These are phyloP conservation scores for Darevskia nairensis DNA, from an alignment of 2,797 vertebrate genomes.

Conservation along the genomic window DNA sequence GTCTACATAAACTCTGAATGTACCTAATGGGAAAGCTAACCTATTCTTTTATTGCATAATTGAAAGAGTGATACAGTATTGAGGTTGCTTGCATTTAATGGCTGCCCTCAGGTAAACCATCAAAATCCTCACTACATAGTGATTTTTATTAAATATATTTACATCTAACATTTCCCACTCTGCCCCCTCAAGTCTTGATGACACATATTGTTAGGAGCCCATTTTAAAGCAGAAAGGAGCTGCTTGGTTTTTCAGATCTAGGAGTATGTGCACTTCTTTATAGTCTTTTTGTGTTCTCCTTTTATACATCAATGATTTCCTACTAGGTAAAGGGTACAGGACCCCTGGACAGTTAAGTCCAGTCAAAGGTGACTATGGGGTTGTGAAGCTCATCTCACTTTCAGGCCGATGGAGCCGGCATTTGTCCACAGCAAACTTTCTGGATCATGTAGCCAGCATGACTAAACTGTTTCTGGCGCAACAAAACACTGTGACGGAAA, in stretches of 20 bases:
- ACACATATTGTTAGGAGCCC: not conserved
- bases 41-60: not conserved
- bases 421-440: no score
- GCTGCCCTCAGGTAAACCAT: not conserved
- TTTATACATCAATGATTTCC: no score
- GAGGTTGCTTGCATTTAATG: not conserved
- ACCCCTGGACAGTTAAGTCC: no score
- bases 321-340: no score
- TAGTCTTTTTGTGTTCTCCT: not conserved
- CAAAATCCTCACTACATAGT: not conserved
- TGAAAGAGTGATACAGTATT: not conserved
- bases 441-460: no score
- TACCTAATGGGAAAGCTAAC: slow-evolving; percentile 5
- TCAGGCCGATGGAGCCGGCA: no score
- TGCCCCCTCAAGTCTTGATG: not conserved
- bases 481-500: no score
- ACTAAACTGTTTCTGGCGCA: no score
- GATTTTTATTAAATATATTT: not conserved
- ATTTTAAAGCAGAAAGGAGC: not conserved
- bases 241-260: not conserved
- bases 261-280: not conserved
- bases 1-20: not conserved
- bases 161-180: not conserved
- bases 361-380: no score
- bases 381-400: no score